Base-by-base conservation (phyloP, 2,113 vertebrate genomes). In the Sinocyclocheilus maitianheensis region DNA sequence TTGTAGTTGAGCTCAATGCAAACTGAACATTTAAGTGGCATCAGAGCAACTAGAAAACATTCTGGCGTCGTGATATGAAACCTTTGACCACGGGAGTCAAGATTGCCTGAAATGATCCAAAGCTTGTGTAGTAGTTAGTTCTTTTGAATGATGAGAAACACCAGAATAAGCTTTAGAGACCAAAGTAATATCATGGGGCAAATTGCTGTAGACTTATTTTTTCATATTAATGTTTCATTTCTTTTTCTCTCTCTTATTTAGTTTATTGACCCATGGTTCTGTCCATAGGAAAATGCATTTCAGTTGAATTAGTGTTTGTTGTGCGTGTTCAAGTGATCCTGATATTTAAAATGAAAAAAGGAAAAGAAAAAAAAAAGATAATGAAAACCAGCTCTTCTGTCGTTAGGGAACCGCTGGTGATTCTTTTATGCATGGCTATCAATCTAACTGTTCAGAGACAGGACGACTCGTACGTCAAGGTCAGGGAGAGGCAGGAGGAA, bases 341-440 rank as follows among this genome's bases (percentile, higher is more conserved):
- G 90, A 92, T 93, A 93, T 94, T 91, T 87, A 93, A 93, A 91
- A 92, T 89, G 84, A 85, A 87, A 85, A 51, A 82, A 84, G 0
- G 0, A 40, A 83, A 24, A 20, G 77, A 80, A 79, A 77, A 84
- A 78, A 81, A 72, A 85, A 85, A 88, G 67, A 88, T 80, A 91
- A 90, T 77, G 14, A 92, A 92, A 88, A 87, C 90, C 89, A 89
- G 87, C 91, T 91, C 91, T 93, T 92, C 91, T 90, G 90, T 91
- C 85, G 90, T 90, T 90, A 90, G 89, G 89, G 93, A 92, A 91
- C 88, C 20, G 89, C 86, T 85, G 92, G 90, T 83, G 20, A 91
- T 93, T 95, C 87, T 93, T 94, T 95, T 93, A 92, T 94, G 95
- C 94, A 95, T 96, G 94, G 90, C 92, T 94, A 93, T 85, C 93